A percentile compares a stretch with the other conserved stretches of the same genome.
These are phyloP conservation scores for Smithornis capensis DNA, from an alignment of 2,113 vertebrate genomes.

Conservation along the genomic window DNA sequence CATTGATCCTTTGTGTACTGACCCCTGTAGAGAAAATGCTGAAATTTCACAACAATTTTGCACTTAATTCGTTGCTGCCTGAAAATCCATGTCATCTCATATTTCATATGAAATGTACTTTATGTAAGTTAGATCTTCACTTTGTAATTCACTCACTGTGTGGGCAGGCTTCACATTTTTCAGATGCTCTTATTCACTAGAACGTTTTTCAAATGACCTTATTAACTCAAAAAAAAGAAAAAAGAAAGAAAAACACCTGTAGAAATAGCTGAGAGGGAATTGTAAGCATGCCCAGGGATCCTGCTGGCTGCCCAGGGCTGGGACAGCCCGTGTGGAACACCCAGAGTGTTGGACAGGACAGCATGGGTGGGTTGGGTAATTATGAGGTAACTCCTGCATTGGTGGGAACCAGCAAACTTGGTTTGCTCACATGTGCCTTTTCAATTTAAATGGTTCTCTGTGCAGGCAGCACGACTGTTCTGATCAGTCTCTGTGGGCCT, in stretches of 20 bases:
- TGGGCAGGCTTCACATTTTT: background rate
- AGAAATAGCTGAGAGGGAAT: background rate
- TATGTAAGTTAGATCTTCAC: background rate
- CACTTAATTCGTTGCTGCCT: background rate
- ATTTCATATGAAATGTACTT: background rate
- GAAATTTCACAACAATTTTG: background rate
- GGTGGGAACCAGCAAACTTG: background rate
- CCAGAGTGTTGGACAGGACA: background rate
- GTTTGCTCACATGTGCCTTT: background rate
- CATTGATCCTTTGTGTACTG: background rate
- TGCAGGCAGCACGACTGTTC: background rate
- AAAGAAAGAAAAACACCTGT: too few relatives aligned
- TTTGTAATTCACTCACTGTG: background rate
- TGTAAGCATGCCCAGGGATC: rapidly evolving
- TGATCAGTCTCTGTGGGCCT: background rate
- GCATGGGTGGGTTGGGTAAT: background rate
- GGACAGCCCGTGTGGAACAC: rapidly evolving
- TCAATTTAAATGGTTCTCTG: background rate
- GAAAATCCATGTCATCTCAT: background rate
- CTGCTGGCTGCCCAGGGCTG: background rate
- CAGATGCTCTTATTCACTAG: background rate
- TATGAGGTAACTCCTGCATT: background rate
- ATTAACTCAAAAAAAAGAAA: background rate
- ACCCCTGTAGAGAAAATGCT: background rate
- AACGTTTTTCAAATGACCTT: background rate